Conservation (phyloP, 2,888 invertebrate species). For the Machimus atricapillus region DNA sequence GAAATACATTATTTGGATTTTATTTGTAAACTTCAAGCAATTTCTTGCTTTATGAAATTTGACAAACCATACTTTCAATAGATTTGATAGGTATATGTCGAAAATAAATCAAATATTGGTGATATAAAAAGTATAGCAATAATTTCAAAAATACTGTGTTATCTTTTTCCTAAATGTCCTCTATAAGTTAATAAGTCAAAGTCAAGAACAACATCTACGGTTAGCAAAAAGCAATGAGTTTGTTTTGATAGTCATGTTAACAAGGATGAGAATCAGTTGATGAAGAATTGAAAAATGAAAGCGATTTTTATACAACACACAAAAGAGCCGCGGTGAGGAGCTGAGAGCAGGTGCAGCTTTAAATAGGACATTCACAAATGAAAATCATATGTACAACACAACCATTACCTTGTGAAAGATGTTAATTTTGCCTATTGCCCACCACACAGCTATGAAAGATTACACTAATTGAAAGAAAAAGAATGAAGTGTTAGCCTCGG, state of each 20-base stretch:
- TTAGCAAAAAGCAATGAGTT: not conserved
- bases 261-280: not conserved
- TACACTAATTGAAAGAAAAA: conserved; percentile 22
- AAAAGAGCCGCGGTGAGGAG: not conserved
- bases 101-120: too few relatives aligned
- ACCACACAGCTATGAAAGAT: conserved; percentile 17
- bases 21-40: too few relatives aligned
- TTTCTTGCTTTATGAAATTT: too few relatives aligned
- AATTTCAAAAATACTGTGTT: too few relatives aligned
- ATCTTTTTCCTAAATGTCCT: too few relatives aligned
- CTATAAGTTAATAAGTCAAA: not conserved
- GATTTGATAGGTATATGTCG: too few relatives aligned
- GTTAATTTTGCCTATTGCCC: conserved; percentile 23
- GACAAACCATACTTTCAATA: too few relatives aligned
- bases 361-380: not conserved
- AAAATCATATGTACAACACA: not conserved
- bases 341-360: not conserved
- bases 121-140: too few relatives aligned
- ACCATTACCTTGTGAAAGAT: conserved; percentile 17
- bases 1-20: too few relatives aligned
- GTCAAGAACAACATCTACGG: not conserved
- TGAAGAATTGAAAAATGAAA: not conserved
- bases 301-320: not conserved
- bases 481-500: not conserved
- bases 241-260: not conserved